Base-by-base conservation (phyloP, 2,888 invertebrate genomes). In the Stenotaenia linearis region DNA sequence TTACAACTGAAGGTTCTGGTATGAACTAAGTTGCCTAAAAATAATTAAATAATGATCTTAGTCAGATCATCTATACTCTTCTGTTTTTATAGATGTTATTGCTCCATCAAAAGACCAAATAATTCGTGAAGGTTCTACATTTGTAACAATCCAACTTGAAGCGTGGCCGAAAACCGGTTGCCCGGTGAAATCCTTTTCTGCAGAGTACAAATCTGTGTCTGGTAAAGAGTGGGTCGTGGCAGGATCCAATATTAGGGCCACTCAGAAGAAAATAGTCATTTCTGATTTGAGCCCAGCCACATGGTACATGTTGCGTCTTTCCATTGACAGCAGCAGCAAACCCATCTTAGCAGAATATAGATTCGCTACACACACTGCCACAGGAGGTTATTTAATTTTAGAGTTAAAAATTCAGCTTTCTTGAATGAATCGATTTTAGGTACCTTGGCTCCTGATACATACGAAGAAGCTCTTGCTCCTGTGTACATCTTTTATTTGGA, bases 111-210 rank as follows among this genome's bases (percentile, higher is more conserved):
- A 79, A 21, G 45, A 79, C 25, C 77, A 35, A 15, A 79, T 80
- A 6, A 77, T 80, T 12, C 76, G 79, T 12, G 80, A 80, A 74
- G 77, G 79, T 28, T 77, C 79, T 28, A 80, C 69, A 5, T 79
- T 80, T 45, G 80, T 79, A 1, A 80, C 79, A 6, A 40, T 80
- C 9, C 50, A 80, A 23, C 61, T 80, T 15, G 80, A 80, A 35
- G 61, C 80, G 15, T 80, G 80, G 80, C 77, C 77, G 21, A 40
- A 35, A 23, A 40, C 23, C 12, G 40, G 40, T 23, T 77, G 77
- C 45, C 77, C 77, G 0, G 77, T 77, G 23, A 37, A 77, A 21
- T n/a, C 37, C 21, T 77, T 77, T 45, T 37, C 40, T 77, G 77
- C 45, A 18, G 77, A 77, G 25, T 77, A 77, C 45, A 32, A 40